These are phyloP conservation scores for Andrena flavipes DNA, from an alignment of 2,888 invertebrate species.

Conservation along the genomic window DNA sequence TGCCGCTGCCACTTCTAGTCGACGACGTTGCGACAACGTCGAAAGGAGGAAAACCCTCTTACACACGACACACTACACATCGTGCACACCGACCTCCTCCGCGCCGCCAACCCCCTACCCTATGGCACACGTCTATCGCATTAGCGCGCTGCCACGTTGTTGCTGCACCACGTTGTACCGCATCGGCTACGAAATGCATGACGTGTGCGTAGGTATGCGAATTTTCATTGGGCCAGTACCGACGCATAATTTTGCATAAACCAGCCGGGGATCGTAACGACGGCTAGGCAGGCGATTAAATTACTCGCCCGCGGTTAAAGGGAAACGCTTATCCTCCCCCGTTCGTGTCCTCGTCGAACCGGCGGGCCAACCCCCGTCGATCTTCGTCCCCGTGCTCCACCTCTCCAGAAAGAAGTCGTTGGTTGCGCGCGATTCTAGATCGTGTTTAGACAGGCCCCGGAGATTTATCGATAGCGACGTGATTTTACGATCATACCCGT, in stretches of 20 bases:
- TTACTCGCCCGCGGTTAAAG: slow-evolving; percentile 40
- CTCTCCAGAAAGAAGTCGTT: slow-evolving; percentile 37
- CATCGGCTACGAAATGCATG: slow-evolving; percentile 64
- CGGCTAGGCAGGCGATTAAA: slow-evolving; percentile 56
- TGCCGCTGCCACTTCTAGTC: slow-evolving; percentile 68
- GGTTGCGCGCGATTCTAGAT: slow-evolving; percentile 65
- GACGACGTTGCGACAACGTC: slow-evolving; percentile 70
- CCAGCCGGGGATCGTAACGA: slow-evolving; percentile 44
- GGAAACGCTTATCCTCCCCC: slow-evolving; percentile 36
- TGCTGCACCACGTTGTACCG: slow-evolving; percentile 63
- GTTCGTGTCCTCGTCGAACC: slow-evolving; percentile 17
- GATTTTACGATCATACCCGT: slow-evolving; percentile 64
- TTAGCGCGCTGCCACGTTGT: slow-evolving; percentile 70
- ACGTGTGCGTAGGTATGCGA: slow-evolving; percentile 64
- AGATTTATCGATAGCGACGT: slow-evolving; percentile 77
- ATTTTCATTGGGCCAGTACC: slow-evolving; percentile 61
- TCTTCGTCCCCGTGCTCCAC: not conserved
- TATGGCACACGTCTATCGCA: slow-evolving; percentile 66
- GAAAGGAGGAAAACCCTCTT: slow-evolving; percentile 68
- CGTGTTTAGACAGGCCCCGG: slow-evolving; percentile 77
- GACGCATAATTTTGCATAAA: slow-evolving; percentile 63
- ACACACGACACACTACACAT: slow-evolving; percentile 60
- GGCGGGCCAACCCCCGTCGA: not conserved
- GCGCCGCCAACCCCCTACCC: slow-evolving; percentile 25
- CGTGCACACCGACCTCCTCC: slow-evolving; percentile 1